Evolutionary conservation across 2,113 vertebrate species (phyloP), one percentile per base, ranked within the genome.

Genomic region (Grammatotria lemairii): DNA sequence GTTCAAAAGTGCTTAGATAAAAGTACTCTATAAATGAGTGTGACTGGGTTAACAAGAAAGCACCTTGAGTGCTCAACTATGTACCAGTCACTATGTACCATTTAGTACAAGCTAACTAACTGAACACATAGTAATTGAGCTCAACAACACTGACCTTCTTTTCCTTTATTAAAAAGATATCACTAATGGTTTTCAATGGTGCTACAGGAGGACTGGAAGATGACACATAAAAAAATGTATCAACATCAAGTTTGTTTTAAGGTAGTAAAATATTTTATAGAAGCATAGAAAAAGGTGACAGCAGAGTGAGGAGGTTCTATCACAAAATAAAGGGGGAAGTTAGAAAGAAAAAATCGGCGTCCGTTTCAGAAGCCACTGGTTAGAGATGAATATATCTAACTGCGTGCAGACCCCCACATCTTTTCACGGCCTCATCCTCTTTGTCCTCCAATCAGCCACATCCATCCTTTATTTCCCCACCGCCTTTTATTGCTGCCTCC

Each of bases 371-470:
- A 49, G 42, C 45, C 38, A n/a, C 81, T 63, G 23, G 60, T 63
- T 65, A 4, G 8, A 83, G 73, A 90, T 81, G 42, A 85, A 86
- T 38, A 80, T 82, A 80, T 80, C 1, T 14, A 78, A 83, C 1
- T 68, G 81, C 7, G 4, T 21, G 26, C 57, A 75, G 21, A 83
- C 53, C 57, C 63, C 40, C 63, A 40, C 19, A 54, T 55, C 31
- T 87, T 55, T 54, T 21, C 60, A 49, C 4, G 5, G 40, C 33
- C 83, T 33, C 26, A 60, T 55, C 55, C 28, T 70, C 81, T 88
- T 90, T 90, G 63, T 91, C 90, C 85, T 85, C 84, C 40, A 79
- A 78, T 70, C 83, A 87, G 73, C 75, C 80, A 87, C 65, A 40
- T 54, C 42, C 84, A 91, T 84, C 81, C 70, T 78, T 82, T 42